phyloP scores from a whole-genome alignment of 2,113 vertebrate genomes.

The Psittacula cyanocephala region DNA sequence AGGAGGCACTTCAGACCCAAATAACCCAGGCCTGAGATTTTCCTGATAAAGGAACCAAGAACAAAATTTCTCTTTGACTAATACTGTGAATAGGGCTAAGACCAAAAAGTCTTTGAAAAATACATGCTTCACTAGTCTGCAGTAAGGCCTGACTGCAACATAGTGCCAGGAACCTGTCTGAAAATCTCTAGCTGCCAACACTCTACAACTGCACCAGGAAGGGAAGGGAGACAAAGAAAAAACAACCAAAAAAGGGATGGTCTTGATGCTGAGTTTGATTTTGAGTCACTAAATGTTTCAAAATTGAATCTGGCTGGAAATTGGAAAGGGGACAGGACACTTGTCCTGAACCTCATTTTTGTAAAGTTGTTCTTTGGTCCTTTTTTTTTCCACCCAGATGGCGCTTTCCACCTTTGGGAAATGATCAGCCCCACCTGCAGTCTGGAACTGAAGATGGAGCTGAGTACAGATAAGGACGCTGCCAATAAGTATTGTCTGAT shows the following conservation, averaged over 20 bases:
- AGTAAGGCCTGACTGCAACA: not conserved
- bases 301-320: not conserved
- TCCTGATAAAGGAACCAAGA: not conserved
- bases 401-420: not conserved
- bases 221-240: not conserved
- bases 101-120: not conserved
- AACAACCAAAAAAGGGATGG: not conserved
- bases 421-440: not conserved
- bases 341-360: not conserved
- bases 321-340: not conserved
- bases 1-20: not conserved
- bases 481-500: not conserved
- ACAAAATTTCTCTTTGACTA: not conserved
- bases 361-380: not conserved
- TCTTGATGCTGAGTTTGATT: not conserved
- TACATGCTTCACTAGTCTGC: not conserved
- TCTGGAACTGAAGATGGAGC: not conserved
- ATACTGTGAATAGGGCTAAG: not conserved
- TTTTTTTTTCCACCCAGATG: not conserved
- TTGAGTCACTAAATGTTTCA: not conserved
- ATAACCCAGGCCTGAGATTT: not conserved
- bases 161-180: not conserved
- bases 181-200: not conserved
- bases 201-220: not conserved
- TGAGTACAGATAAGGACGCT: not conserved